Evolutionary conservation across 2,888 invertebrate genomes (phyloP).

Genomic region (Eilema caniola): DNA sequence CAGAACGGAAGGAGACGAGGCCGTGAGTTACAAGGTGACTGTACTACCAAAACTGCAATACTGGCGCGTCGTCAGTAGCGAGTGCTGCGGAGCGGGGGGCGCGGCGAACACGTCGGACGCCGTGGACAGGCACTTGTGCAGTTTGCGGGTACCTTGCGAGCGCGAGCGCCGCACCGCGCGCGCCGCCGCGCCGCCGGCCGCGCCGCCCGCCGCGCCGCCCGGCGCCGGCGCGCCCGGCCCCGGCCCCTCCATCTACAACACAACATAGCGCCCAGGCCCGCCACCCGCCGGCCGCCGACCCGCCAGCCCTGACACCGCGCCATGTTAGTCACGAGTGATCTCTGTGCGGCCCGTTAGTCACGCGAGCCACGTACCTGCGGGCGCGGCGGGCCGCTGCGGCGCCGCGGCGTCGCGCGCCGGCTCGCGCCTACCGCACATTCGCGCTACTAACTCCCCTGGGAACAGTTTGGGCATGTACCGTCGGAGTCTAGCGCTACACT

Average conservation of each 20-base stretch:
- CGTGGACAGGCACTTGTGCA: conserved; percentile 96
- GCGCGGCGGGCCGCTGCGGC: conserved; percentile 25
- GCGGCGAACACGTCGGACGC: conserved; percentile 93
- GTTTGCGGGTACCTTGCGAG: conserved; percentile 98
- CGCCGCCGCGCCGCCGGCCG: conserved; percentile 58
- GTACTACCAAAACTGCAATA: conserved; percentile 98
- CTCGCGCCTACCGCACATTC: conserved; percentile 67
- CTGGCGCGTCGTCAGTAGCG: conserved; percentile 94
- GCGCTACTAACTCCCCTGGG: conserved; percentile 77
- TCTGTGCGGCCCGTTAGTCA: conserved; percentile 59
- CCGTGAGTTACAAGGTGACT: conserved; percentile 88
- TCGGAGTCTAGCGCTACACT: conserved; percentile 33
- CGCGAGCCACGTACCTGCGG: conserved; percentile 50
- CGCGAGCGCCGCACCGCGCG: conserved; percentile 92
- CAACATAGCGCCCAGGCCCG: conserved; percentile 49
- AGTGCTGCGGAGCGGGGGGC: conserved; percentile 88
- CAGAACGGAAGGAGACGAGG: conserved; percentile 76
- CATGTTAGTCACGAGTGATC: too few species aligned
- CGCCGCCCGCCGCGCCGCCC: conserved; percentile 76
- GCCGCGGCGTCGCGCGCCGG: conserved; percentile 28
- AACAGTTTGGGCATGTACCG: conserved; percentile 59
- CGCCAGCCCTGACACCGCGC: conserved; percentile 23
- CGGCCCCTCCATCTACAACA: conserved; percentile 77
- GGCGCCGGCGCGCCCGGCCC: conserved; percentile 76
- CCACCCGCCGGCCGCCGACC: conserved; percentile 40